Base-by-base conservation (phyloP, 2,888 invertebrate genomes). In the Hetaerina titia region DNA sequence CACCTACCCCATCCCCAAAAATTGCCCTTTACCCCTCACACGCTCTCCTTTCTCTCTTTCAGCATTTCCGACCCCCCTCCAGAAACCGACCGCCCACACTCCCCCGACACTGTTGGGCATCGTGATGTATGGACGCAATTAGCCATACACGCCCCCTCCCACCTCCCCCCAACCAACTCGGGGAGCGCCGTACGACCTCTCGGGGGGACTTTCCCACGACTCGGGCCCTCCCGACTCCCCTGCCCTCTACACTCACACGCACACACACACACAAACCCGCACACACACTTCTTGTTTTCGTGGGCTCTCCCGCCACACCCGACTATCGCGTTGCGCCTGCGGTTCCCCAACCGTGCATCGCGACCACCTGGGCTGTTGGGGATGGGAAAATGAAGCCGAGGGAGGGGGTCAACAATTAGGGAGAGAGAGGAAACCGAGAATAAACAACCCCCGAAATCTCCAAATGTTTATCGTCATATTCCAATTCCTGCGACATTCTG, bases 121-220 rank as follows among this genome's bases (percentile, higher is more conserved):
- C 56, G 92, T 92, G 92, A 92, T 92, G 56, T 92, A 92, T 92
- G 92, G 92, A 92, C 69, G 69, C 92, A 92, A 92, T 92, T 92
- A 92, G 92, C 69, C 92, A 90, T 69, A 90, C 90, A 90, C 81
- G 56, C 90, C 5, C 22, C 92, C 92, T n/a, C n/a, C 4, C 81
- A 31, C 17, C 81, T 13, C 81, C 1, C 45, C 4, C 45, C 89
- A 9, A 57, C 89, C 17, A 57, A 57, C 89, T 89, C 89, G 57
- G 22, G 22, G 45, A 45, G 22, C 92, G 69, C 69, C 31, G 25
- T 31, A 45, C 45, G 45, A 1, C 45, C 45, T 56, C 92, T 69
- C 69, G 17, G 19, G n/a, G 92, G 92, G 92, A 90, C 90, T 69
- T 63, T 63, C 90, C 60, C 89, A 89, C 89, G 89, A 89, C 22